Percentiles rank a stretch among this genome's conserved stretches.
These are phyloP conservation scores for Monopis laevigella DNA, from an alignment of 2,888 invertebrate genomes.

Conservation along the genomic window DNA sequence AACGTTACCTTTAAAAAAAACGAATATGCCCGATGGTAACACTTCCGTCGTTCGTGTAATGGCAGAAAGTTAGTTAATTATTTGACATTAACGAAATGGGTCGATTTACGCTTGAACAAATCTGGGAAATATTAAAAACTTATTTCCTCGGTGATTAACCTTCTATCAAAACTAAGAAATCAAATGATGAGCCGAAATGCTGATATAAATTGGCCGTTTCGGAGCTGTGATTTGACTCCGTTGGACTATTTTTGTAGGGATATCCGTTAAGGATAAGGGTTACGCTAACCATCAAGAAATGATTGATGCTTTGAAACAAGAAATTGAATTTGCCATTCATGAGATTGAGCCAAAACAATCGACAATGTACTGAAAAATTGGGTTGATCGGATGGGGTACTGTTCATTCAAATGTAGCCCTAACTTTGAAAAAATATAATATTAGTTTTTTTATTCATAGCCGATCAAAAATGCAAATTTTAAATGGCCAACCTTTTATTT, in stretches of 20 bases:
- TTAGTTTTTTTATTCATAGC: too few species aligned
- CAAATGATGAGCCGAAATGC: conserved; percentile 16
- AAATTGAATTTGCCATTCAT: conserved; percentile 12
- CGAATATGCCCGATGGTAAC: too few species aligned
- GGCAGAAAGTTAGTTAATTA: too few species aligned
- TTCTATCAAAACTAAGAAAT: not conserved
- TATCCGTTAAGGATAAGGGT: conserved; percentile 9
- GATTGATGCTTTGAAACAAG: conserved; percentile 13
- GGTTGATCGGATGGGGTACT: not conserved
- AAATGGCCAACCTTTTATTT: too few species aligned
- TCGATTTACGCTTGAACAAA: too few species aligned
- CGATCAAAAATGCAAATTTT: too few species aligned
- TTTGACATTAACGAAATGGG: too few species aligned
- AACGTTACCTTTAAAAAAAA: too few species aligned
- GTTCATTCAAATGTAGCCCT: not conserved
- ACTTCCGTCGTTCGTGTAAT: too few species aligned
- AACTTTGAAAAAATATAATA: too few species aligned
- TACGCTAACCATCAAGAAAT: conserved; percentile 15
- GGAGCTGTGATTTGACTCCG: conserved; percentile 19
- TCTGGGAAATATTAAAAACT: too few species aligned
- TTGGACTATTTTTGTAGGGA: conserved; percentile 15
- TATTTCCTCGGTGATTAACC: too few species aligned
- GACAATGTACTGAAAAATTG: not conserved
- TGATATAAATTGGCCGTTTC: conserved; percentile 21
- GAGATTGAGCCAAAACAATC: not conserved